These are phyloP conservation scores for Lasioglossum marginatum DNA, from an alignment of 2,888 invertebrate species.

Conservation along the genomic window DNA sequence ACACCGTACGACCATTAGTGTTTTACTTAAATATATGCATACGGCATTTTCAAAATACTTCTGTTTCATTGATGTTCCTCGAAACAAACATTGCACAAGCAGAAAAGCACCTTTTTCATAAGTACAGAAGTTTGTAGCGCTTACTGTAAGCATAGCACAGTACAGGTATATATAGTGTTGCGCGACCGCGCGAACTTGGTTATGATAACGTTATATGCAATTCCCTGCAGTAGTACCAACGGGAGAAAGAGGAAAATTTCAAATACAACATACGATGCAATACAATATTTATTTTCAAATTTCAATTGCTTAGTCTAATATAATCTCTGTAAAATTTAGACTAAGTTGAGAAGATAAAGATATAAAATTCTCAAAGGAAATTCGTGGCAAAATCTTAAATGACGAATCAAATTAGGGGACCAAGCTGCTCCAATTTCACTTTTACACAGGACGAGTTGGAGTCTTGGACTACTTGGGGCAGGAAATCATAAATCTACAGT, in stretches of 20 bases:
- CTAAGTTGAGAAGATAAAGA: not conserved
- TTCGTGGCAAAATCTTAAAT: too few relatives aligned
- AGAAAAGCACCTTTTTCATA: slow-evolving; percentile 55
- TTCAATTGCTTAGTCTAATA: not conserved
- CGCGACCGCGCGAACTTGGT: slow-evolving; percentile 4
- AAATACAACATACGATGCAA: not conserved
- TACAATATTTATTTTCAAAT: not conserved
- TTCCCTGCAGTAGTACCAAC: not conserved
- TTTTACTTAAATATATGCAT: slow-evolving; percentile 46
- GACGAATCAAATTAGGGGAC: not conserved
- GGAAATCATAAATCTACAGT: not conserved
- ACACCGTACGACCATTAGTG: slow-evolving; percentile 47
- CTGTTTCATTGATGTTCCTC: slow-evolving; percentile 65
- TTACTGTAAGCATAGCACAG: slow-evolving; percentile 60
- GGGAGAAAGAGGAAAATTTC: not conserved
- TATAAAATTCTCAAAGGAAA: not conserved
- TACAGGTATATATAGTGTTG: slow-evolving; percentile 24
- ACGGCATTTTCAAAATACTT: slow-evolving; percentile 64
- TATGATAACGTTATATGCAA: not conserved
- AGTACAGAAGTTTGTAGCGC: slow-evolving; percentile 66
- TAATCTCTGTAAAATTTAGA: not conserved
- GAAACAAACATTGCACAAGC: slow-evolving; percentile 67
- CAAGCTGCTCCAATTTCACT: not conserved
- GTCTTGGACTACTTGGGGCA: not conserved
- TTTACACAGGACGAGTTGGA: not conserved